Base-by-base conservation (phyloP, 2,797 vertebrate genomes). In the Scomberomorus guttatus region DNA sequence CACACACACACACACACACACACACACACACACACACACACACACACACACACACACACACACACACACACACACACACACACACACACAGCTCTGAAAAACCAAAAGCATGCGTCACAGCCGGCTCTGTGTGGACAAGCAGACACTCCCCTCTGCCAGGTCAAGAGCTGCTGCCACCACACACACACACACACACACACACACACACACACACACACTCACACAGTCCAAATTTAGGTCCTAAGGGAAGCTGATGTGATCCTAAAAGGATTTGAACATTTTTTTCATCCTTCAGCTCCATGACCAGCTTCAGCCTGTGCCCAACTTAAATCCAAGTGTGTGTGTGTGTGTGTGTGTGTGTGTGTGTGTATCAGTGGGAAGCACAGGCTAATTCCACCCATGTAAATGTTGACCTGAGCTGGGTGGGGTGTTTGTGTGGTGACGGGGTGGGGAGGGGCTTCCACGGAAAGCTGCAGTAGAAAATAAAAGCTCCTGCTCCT, bases 401-500 rank as follows among this genome's bases (percentile, higher is more conserved):
- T 88, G 90, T 89, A 80, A 92, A 92, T 91, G 93, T 92, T 92
- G 93, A 93, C 87, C 88, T 78, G 91, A 77, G 90, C 78, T 83
- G 89, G 87, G 87, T 81, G 85, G 92, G 82, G 90, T 89, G 88
- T 89, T 84, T 85, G 86, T 92, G 92, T 78, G 89, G 89, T 67
- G 83, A 50, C 67, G 18, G 56, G 39, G 0, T 65, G 77, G 71
- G 82, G 85, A 82, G 83, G 79, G 83, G 83, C 81, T 83, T 82
- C 22, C 65, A 56, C 54, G 80, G 77, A 86, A 75, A 37, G 68
- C 82, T 63, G 72, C 81, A 79, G 80, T 9, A 84, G 76, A 84
- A 90, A 86, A 81, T 75, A 81, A 87, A 85, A 88, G 82, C 86
- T 76, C 50, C 67, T 54, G 77, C 73, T 89, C 77, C 85, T 83